phyloP scores from a whole-genome alignment of 2,797 vertebrate genomes.

The Cephalopachus bancanus region DNA sequence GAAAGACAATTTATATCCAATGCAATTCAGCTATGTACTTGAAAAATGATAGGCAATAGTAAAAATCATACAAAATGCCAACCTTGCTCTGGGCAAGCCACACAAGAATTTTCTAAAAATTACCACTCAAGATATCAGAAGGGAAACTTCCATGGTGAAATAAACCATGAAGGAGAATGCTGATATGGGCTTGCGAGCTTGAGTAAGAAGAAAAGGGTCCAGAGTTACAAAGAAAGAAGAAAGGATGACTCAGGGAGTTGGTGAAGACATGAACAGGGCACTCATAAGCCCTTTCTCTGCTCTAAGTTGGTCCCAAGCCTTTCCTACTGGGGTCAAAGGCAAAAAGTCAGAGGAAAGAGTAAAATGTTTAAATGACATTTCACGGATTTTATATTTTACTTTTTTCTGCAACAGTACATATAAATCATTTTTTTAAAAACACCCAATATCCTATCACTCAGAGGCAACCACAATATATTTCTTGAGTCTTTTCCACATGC shows the following conservation, averaged over 20 bases:
- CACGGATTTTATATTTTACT: slow-evolving; percentile 29
- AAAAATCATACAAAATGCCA: slow-evolving; percentile 51
- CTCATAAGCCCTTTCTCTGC: background rate
- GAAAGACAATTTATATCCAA: slow-evolving; percentile 15
- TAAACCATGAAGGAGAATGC: background rate
- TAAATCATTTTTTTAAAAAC: background rate
- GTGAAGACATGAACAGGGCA: background rate
- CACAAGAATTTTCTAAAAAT: slow-evolving; percentile 51
- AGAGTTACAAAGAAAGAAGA: background rate
- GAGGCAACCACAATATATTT: slow-evolving; percentile 5
- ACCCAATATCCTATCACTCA: background rate
- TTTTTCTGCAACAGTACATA: background rate
- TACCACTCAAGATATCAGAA: slow-evolving; percentile 23
- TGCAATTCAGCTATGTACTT: slow-evolving; percentile 3
- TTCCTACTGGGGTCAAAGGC: background rate
- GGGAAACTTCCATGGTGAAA: background rate
- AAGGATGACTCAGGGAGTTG: background rate
- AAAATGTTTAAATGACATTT: background rate
- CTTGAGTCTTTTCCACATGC: background rate
- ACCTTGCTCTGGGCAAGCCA: slow-evolving; percentile 26
- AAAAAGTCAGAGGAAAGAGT: background rate
- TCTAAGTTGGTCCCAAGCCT: background rate
- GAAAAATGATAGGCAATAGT: slow-evolving; percentile 2
- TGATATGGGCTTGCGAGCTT: background rate
- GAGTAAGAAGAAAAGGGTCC: background rate